These are phyloP conservation scores for Ophion ventricosus DNA, from an alignment of 2,888 invertebrate genomes.

Conservation along the genomic window DNA sequence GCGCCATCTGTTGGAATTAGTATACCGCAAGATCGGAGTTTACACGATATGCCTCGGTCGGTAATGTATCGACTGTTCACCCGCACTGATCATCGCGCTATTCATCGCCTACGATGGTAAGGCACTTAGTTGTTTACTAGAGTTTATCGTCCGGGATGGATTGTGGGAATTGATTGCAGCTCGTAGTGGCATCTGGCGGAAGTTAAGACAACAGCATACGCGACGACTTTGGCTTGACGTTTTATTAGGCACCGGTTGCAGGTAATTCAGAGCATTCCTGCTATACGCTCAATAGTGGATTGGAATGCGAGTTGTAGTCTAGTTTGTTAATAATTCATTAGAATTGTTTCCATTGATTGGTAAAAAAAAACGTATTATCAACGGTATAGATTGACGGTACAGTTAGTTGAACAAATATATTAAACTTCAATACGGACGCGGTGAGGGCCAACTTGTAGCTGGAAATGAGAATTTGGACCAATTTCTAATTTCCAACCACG, in stretches of 20 bases:
- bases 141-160: background rate
- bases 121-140: background rate
- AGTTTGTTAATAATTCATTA: background rate
- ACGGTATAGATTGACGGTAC: background rate
- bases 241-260: no score
- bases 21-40: background rate
- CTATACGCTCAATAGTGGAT: background rate
- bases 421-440: no score
- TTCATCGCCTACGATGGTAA: background rate
- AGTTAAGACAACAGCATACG: background rate
- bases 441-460: no score
- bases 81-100: background rate
- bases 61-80: background rate
- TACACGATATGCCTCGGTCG: background rate
- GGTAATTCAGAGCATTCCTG: no score
- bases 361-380: background rate
- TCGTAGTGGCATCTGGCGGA: background rate
- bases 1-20: slow-evolving; percentile 33
- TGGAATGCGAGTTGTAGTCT: background rate
- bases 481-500: background rate
- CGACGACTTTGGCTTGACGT: no score
- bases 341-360: background rate
- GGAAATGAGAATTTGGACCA: background rate
- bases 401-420: background rate
- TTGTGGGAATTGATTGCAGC: background rate